Evolutionary conservation across 2,888 invertebrate species (phyloP).

Genomic region (Molanna angustata): DNA sequence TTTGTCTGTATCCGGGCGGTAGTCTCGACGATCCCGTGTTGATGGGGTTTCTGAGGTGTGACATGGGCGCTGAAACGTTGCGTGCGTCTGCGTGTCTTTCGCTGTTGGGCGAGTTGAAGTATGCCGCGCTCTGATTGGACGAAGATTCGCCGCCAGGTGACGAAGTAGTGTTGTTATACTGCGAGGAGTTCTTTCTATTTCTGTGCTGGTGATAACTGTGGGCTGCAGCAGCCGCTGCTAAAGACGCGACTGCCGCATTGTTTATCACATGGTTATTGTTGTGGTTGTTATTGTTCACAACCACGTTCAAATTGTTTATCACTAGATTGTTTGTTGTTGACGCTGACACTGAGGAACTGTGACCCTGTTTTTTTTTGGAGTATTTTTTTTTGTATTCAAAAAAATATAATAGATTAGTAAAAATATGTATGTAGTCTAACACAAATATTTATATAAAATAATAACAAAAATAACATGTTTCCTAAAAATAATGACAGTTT

Average conservation of each 20-base stretch:
- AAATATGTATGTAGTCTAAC: not conserved
- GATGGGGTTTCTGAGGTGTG: constrained; percentile 48
- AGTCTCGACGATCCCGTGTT: constrained; percentile 48
- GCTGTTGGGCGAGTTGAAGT: constrained; percentile 9
- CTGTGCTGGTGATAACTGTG: constrained; percentile 51
- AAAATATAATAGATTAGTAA: not conserved
- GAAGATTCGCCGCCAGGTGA: constrained; percentile 5
- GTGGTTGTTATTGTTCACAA: constrained; percentile 55
- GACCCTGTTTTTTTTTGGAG: constrained; percentile 41
- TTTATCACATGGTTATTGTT: constrained; percentile 55
- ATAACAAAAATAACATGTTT: constrained; percentile 3
- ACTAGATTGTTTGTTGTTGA: constrained; percentile 55
- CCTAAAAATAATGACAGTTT: too few relatives aligned
- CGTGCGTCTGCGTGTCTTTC: constrained; percentile 8
- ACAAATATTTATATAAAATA: not conserved
- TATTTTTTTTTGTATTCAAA: too few relatives aligned
- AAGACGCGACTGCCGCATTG: constrained; percentile 52
- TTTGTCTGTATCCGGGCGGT: constrained; percentile 50
- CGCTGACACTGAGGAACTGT: constrained; percentile 51
- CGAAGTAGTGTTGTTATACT: constrained; percentile 39
- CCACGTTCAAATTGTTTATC: constrained; percentile 53
- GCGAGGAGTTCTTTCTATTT: constrained; percentile 48
- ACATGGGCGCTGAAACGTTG: constrained; percentile 45
- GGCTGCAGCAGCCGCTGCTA: constrained; percentile 53
- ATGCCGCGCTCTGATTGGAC: not conserved